These are phyloP conservation scores for Aythya baeri DNA, from an alignment of 2,113 vertebrate genomes.

Conservation along the genomic window DNA sequence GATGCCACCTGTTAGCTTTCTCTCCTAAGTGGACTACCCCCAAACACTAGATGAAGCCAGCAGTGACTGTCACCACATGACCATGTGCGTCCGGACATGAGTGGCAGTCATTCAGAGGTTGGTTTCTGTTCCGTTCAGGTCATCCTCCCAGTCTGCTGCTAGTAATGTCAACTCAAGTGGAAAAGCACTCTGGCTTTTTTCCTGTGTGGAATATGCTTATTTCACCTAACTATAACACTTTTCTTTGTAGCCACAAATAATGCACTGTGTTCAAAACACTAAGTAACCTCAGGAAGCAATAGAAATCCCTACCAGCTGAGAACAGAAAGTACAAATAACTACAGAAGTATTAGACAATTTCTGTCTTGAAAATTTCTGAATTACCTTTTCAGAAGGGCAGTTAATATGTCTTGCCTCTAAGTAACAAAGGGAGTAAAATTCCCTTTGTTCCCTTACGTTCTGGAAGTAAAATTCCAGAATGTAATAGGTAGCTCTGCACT, in stretches of 20 bases:
- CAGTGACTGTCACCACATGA: fast-evolving
- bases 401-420: background rate
- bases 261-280: fast-evolving
- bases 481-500: background rate
- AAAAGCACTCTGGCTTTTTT: background rate
- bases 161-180: fast-evolving
- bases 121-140: too few species aligned
- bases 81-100: background rate
- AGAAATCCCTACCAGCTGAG: background rate
- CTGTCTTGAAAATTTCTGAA: background rate
- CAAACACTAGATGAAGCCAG: background rate
- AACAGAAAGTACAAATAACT: background rate
- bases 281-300: background rate
- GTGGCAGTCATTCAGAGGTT: fast-evolving
- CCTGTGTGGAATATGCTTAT: too few species aligned
- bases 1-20: background rate
- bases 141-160: background rate
- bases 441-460: too few species aligned
- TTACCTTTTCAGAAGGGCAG: background rate
- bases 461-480: background rate
- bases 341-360: background rate
- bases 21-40: fast-evolving
- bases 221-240: background rate
- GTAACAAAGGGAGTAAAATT: background rate
- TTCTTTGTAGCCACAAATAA: background rate